Evolutionary conservation across 2,888 invertebrate genomes (phyloP), one percentile per base, ranked within the genome.

Genomic region (Pammene fasciana): DNA sequence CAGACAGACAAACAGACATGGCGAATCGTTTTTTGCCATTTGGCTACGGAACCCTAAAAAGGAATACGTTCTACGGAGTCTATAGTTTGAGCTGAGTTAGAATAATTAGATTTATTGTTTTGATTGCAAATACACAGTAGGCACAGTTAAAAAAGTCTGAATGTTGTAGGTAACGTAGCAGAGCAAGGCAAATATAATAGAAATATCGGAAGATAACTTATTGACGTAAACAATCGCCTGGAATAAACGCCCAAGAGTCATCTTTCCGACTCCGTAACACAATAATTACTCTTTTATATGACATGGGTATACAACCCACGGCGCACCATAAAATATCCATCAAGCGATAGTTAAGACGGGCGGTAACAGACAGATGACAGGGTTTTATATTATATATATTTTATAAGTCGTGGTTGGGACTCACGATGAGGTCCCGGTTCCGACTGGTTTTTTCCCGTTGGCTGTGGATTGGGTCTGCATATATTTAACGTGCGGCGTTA

Each of bases 311-410:
- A 68, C 36, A 46, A 46, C 45, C 46, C 54, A 26, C 56, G 36
- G 36, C n/a, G 59, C 54, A 18, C 59, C 59, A 68, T 68, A 65
- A 68, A 68, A 68, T 54, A 68, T 59, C 68, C 68, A 65, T 70
- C 65, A 65, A 54, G 54, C 41, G 26, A 59, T 60, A 55, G 46
- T 65, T 70, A 70, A 70, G 45, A 59, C 46, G 48, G 41, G 46
- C 54, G 65, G 70, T 65, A 70, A 70, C 65, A 36, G 70, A 70
- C 70, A 70, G 65, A 65, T 65, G 70, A 65, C 70, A 70, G 70
- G 60, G 50, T 70, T 65, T 52, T 67, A 57, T 57, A 56, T 54
- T 13, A 46, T 41, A 46, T 65, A 62, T 54, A 60, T 60, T 70
- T 65, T 43, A 70, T 65, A 68, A 36, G 54, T 41, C 14, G 59